Conservation (phyloP, 2,797 vertebrate species). For the Sternarchorhynchus goeldii region DNA sequence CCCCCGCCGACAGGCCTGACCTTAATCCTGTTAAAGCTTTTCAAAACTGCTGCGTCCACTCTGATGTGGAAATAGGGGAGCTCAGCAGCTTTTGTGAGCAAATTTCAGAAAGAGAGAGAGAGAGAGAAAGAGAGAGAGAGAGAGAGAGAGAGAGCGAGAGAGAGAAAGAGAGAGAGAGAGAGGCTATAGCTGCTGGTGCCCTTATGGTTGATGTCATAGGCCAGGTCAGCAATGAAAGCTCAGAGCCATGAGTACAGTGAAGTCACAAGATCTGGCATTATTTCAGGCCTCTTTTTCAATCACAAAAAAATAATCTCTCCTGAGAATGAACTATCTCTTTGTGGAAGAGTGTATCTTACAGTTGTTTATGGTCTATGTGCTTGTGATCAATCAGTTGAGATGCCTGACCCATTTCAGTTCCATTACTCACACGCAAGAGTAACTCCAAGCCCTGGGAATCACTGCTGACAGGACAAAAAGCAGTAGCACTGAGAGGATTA, state of each 20-base stretch:
- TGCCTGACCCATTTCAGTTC: conserved; percentile 22
- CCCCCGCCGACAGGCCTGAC: conserved; percentile 76
- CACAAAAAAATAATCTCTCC: neutral
- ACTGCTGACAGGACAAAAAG: conserved; percentile 49
- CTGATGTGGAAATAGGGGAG: conserved; percentile 76
- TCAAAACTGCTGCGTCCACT: conserved; percentile 82
- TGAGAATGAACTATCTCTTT: neutral
- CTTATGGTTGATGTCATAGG: conserved; percentile 24
- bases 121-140: too few relatives aligned
- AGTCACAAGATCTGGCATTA: neutral
- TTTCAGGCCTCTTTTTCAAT: neutral
- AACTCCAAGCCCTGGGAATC: conserved; percentile 17
- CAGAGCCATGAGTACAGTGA: neutral
- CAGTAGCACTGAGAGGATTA: conserved; percentile 36
- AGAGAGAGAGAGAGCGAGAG: too few relatives aligned
- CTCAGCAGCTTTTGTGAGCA: conserved; percentile 75
- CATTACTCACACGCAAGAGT: conserved; percentile 6
- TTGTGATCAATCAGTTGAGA: conserved; percentile 33
- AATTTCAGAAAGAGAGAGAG: conserved; percentile 58
- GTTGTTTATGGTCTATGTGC: neutral
- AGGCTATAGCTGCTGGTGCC: neutral
- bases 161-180: too few relatives aligned
- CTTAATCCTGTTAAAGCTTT: conserved; percentile 83
- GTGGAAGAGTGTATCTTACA: neutral
- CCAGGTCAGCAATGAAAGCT: conserved; percentile 19